phyloP scores from a whole-genome alignment of 2,888 invertebrate species.

The Lithophane ornitopus region DNA sequence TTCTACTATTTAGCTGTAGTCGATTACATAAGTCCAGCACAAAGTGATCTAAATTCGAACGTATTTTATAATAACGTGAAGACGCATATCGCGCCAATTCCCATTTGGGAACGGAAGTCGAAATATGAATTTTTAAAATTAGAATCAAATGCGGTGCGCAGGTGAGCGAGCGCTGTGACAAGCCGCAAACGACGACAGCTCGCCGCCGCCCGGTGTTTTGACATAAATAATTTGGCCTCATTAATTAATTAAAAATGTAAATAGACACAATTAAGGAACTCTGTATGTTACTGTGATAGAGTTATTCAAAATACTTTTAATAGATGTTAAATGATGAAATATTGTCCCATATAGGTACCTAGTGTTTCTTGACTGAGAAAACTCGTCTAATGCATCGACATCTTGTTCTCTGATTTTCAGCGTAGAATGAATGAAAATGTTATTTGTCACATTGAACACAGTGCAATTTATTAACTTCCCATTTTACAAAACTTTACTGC shows the following conservation, averaged over 20 bases:
- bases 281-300: constrained; percentile 42
- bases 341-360: constrained; percentile 8
- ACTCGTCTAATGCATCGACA: background rate
- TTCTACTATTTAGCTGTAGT: constrained; percentile 36
- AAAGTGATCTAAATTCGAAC: constrained; percentile 60
- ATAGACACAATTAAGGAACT: constrained; percentile 63
- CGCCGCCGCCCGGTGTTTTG: constrained; percentile 67
- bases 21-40: constrained; percentile 51
- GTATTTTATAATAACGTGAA: constrained; percentile 68
- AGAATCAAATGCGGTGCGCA: constrained; percentile 84
- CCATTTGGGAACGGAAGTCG: constrained; percentile 89
- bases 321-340: constrained; percentile 18
- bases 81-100: constrained; percentile 85
- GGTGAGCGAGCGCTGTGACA: constrained; percentile 88
- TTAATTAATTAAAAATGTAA: constrained; percentile 77
- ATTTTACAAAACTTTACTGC: background rate
- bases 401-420: background rate
- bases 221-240: constrained; percentile 77
- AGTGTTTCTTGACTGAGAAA: background rate
- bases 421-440: background rate
- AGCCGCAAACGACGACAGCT: constrained; percentile 69
- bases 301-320: constrained; percentile 32
- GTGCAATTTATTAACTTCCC: constrained; percentile 11
- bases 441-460: background rate
- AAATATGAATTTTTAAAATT: constrained; percentile 89